Evolutionary conservation across 1,140 invertebrate species (phyloP), one percentile per base, ranked within the genome.

Genomic region (Tetraneura akinire): DNA sequence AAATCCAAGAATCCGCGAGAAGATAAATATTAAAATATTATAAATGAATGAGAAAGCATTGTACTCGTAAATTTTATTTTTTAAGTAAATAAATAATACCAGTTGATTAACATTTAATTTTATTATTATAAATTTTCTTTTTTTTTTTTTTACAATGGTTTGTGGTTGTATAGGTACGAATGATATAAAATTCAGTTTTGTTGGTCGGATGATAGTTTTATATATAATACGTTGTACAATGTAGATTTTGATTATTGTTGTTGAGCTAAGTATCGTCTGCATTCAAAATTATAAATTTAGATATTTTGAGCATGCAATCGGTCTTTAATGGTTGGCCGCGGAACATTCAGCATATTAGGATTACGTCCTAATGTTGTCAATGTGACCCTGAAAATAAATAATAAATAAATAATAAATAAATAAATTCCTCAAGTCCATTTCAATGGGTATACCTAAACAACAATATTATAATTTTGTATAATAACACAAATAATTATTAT

Each of bases 291-390:
- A 26, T 51, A 14, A 51, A 29, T 29, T 78, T 57, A 78, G 53
- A 13, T 78, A 45, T 78, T 78, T 60, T 78, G 74, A 60, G 74
- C 74, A 37, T 78, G 74, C 23, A 78, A 29, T 78, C 74, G 32
- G 42, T 78, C 74, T 78, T 78, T 78, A 18, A 78, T 78, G 9
- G 74, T 29, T 16, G 74, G 74, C 55, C 74, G 29, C 14, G 74
- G 74, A n/a, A 78, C 74, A 11, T 29, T 23, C 55, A 78, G 18
- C 14, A 78, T 18, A n/a, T 78, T 78, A 29, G 74, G 74, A 60
- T 78, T 45, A 51, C 74, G 74, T n/a, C 74, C 74, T 45, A 78
- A 45, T 32, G 74, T 78, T 29, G 74, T 29, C n/a, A 78, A 10
- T 18, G 74, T 78, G 16, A 78, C 74, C 74, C 74, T 78, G 74